Conservation (phyloP, 1,140 invertebrate species). For the Ceratina calcarata region DNA sequence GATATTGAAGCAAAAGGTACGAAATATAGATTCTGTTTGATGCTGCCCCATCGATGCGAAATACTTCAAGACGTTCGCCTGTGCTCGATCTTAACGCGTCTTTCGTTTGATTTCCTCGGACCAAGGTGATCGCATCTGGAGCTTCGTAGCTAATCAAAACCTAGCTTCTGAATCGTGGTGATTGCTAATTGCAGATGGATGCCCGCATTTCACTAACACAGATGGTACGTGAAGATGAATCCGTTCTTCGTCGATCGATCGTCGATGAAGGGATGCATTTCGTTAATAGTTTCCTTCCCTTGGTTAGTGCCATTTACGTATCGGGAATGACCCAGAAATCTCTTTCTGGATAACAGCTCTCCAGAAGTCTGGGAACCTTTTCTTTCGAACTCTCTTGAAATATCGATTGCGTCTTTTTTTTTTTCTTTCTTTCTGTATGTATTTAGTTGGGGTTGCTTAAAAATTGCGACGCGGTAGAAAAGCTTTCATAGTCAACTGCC, state of each 20-base stretch:
- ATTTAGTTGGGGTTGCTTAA: background rate
- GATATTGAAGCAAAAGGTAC: background rate
- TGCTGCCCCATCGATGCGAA: background rate
- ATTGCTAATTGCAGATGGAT: slow-evolving; percentile 38
- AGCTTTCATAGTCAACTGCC: background rate
- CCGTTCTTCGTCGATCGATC: slow-evolving; percentile 19
- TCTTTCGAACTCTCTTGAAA: background rate
- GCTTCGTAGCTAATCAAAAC: slow-evolving; percentile 13
- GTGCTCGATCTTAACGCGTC: too few relatives aligned
- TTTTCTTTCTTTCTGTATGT: background rate
- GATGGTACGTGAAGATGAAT: background rate
- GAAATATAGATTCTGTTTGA: background rate
- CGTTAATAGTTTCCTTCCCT: slow-evolving; percentile 48
- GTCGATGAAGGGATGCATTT: slow-evolving; percentile 44
- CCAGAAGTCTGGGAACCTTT: slow-evolving; percentile 8
- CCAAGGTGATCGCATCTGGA: background rate
- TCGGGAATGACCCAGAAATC: slow-evolving; percentile 30
- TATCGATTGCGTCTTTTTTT: background rate
- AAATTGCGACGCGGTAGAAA: background rate
- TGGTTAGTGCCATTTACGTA: slow-evolving; percentile 15
- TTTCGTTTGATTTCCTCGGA: background rate
- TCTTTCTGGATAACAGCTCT: background rate
- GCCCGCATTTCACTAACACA: slow-evolving; percentile 7
- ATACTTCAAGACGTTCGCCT: background rate
- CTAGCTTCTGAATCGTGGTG: slow-evolving; percentile 17